Percentiles rank a stretch among this genome's conserved stretches.
These are phyloP conservation scores for Siderastrea siderea DNA, from an alignment of 92 coral and sea anemone genomes.

Conservation along the genomic window DNA sequence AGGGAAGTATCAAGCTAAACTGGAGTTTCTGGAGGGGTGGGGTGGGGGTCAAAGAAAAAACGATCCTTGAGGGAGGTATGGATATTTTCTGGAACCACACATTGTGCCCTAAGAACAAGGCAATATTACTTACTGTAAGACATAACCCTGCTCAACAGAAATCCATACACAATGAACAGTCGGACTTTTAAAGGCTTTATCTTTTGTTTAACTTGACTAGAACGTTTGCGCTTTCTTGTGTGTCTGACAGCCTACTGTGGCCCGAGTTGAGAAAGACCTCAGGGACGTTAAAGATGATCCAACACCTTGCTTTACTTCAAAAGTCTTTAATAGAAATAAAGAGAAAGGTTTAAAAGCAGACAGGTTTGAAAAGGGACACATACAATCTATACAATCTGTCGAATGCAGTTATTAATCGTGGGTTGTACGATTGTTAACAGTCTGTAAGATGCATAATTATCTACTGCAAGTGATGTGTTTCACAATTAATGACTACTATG, in stretches of 20 bases:
- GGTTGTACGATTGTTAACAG: too few species aligned
- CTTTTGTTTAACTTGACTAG: neutral
- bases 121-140: neutral
- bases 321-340: neutral
- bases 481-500: too few species aligned
- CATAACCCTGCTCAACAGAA: neutral
- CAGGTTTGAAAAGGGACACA: neutral
- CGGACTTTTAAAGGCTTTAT: neutral
- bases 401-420: too few species aligned
- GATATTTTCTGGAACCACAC: too few species aligned
- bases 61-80: too few species aligned
- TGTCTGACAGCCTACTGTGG: neutral
- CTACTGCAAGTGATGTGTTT: too few species aligned
- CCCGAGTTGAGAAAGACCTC: neutral
- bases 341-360: neutral
- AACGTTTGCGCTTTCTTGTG: constrained; percentile 7
- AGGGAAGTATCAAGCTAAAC: too few species aligned
- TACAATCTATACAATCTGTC: too few species aligned
- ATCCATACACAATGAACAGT: neutral
- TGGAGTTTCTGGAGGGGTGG: too few species aligned
- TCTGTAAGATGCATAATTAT: too few species aligned
- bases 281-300: neutral
- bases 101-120: neutral
- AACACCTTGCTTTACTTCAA: constrained; percentile 6
- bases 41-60: too few species aligned